phyloP scores from a whole-genome alignment of 2,113 vertebrate genomes.

The Mola mola region DNA sequence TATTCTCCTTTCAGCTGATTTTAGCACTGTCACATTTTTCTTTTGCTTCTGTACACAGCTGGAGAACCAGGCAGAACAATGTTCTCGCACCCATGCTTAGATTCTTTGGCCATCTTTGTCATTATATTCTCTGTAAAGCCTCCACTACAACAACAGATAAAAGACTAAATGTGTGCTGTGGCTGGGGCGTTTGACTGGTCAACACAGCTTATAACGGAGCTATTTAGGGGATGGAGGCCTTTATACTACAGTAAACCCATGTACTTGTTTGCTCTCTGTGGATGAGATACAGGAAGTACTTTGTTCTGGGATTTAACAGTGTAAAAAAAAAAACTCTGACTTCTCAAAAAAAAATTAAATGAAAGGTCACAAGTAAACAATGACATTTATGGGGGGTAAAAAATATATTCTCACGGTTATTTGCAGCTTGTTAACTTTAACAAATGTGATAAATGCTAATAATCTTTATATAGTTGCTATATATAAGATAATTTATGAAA shows the following conservation, averaged over 20 bases:
- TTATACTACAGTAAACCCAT: constrained; percentile 68
- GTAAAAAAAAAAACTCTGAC: constrained; percentile 41
- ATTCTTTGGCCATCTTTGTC: constrained; percentile 50
- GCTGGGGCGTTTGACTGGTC: constrained; percentile 56
- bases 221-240: constrained; percentile 62
- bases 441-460: too few species aligned
- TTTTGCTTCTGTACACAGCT: constrained; percentile 14
- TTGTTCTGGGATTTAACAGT: constrained; percentile 59
- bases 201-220: constrained; percentile 43
- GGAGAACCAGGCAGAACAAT: constrained; percentile 29
- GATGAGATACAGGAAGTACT: constrained; percentile 73
- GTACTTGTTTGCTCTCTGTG: constrained; percentile 68
- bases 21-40: constrained; percentile 8
- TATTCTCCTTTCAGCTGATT: constrained; percentile 21
- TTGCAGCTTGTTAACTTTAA: too few species aligned
- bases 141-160: constrained; percentile 48
- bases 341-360: constrained; percentile 58
- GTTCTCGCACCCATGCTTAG: constrained; percentile 54
- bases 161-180: constrained; percentile 46
- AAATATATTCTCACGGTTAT: too few species aligned
- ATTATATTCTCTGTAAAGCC: constrained; percentile 35
- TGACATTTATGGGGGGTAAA: constrained; percentile 25
- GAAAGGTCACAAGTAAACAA: constrained; percentile 54
- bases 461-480: too few species aligned
- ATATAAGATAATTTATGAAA: too few species aligned